phyloP scores from a whole-genome alignment of 2,113 vertebrate genomes.

The Notiomystis cincta region DNA sequence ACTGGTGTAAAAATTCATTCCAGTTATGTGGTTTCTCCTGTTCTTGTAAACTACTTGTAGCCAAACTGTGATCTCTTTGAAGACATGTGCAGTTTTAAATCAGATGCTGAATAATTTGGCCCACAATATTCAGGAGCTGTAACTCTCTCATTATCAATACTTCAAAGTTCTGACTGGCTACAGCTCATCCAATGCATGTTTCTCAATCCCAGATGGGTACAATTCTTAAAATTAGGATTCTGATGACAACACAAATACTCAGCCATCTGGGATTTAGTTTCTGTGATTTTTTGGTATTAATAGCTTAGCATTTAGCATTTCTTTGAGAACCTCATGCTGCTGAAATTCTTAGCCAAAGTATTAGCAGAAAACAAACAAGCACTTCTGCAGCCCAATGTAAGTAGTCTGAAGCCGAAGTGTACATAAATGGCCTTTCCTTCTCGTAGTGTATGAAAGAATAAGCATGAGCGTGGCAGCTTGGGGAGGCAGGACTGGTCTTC shows the following conservation, averaged over 20 bases:
- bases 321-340: background rate
- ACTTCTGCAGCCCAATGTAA: background rate
- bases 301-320: slow-evolving; percentile 15
- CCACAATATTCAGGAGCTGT: background rate
- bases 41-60: background rate
- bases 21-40: background rate
- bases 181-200: background rate
- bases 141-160: background rate
- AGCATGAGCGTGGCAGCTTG: background rate
- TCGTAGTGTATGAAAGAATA: background rate
- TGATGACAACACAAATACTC: background rate
- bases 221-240: slow-evolving; percentile 21
- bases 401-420: background rate
- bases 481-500: background rate
- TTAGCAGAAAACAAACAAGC: slow-evolving; percentile 35
- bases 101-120: background rate
- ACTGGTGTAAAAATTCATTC: background rate
- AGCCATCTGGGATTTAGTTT: background rate
- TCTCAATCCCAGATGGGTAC: background rate
- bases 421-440: background rate
- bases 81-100: background rate
- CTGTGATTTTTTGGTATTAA: slow-evolving; percentile 33
- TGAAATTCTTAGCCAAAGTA: background rate
- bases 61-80: background rate
- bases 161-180: background rate